phyloP scores from a whole-genome alignment of 1,140 invertebrate genomes.

The Gonioctena quinquepunctata region DNA sequence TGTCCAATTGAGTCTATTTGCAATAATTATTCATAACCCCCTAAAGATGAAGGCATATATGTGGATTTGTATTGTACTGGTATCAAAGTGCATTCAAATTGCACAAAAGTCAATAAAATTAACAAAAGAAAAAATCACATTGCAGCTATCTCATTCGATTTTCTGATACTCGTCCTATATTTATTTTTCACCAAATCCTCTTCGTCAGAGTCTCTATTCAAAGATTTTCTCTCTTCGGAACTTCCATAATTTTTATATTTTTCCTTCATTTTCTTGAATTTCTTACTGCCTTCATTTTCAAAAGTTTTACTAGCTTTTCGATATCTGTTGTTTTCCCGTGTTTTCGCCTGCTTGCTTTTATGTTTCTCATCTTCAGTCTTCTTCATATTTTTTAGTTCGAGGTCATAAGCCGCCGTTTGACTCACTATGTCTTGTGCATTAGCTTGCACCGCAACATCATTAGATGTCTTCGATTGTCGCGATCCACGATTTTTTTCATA shows the following conservation, averaged over 20 bases:
- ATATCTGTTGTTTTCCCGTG: slow-evolving; percentile 36
- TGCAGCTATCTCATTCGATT: slow-evolving; percentile 1
- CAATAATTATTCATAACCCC: no score
- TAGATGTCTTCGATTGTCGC: slow-evolving; percentile 49
- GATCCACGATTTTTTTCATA: slow-evolving; percentile 47
- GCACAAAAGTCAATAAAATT: no score
- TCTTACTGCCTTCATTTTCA: slow-evolving; percentile 17
- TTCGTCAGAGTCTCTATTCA: slow-evolving; percentile 25
- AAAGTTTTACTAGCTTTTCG: slow-evolving; percentile 22
- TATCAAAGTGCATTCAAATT: no score
- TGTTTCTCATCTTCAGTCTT: slow-evolving; percentile 26
- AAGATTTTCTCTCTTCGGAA: slow-evolving; percentile 19
- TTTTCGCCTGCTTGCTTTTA: slow-evolving; percentile 40
- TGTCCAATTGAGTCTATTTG: no score
- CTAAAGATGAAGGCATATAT: no score
- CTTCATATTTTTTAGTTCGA: slow-evolving; percentile 31
- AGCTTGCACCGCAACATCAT: slow-evolving; percentile 62
- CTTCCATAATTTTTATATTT: slow-evolving; percentile 27
- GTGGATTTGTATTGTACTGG: no score
- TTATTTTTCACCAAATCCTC: slow-evolving; percentile 17
- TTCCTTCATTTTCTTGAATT: slow-evolving; percentile 21
- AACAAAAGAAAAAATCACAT: no score
- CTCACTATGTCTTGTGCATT: slow-evolving; percentile 66
- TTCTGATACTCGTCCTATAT: slow-evolving; percentile 8
- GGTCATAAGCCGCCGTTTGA: slow-evolving; percentile 55